Evolutionary conservation across 2,888 invertebrate species (phyloP), one percentile per base, ranked within the genome.

Genomic region (Odontocerum albicorne): DNA sequence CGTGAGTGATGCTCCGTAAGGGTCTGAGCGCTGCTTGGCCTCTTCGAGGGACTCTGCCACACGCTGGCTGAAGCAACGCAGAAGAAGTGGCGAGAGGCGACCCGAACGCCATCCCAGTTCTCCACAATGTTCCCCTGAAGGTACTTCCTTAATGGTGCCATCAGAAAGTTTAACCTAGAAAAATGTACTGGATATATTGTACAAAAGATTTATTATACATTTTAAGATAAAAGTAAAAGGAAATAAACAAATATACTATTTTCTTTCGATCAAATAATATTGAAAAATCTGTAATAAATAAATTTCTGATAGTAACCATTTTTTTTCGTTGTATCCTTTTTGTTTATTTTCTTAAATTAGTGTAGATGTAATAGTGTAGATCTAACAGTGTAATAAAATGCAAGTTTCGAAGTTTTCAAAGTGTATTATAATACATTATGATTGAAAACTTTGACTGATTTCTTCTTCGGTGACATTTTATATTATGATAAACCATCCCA

Each of bases 101-200:
- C 52, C 47, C 8, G n/a, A 17, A 4, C 43, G 36, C 57, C 57
- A 55, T 7, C 49, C 49, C 10, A 40, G 40, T 4, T 61, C 61
- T 1, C 57, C 61, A 40, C 61, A 61, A 36, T 50, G 42, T 20
- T 61, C 61, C 4, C 49, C 61, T 1, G 52, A 33, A 1, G 47
- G 55, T 4, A 57, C 17, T n/a, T 12, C 20, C 3, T 33, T 22
- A 4, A 10, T 33, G 2, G 22, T 36, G 2, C 51, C 51, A 2
- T 44, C 38, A 7, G 19, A 17, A 6, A 8, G n/a, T 4, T 8
- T 22, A 4, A 51, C 12, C 51, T 51, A 17, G 36, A 51, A 40
- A 44, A 22, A 44, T 44, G 3, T 43, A 6, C 2, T 22, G 10
- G 6, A n/a, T n/a, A n/a, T n/a, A 39, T 6, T 39, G 12, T 7